Conservation (phyloP, 2,113 vertebrate species). For the Oophaga pumilio region DNA sequence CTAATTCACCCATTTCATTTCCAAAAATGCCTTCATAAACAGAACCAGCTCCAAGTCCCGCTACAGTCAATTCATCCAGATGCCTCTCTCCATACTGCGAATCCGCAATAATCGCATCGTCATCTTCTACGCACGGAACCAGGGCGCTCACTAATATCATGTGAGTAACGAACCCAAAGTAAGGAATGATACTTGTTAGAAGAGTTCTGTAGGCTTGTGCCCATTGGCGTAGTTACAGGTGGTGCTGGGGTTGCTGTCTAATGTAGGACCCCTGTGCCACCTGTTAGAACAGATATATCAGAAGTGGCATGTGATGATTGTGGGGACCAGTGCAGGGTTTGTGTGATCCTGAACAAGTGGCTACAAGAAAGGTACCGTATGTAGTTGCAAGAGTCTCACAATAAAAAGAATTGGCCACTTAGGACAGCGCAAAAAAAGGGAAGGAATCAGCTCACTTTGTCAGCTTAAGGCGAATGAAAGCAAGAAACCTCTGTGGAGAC, state of each 20-base stretch:
- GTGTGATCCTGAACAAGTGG: no score
- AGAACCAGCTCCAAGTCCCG: constrained; percentile 10
- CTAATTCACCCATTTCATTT: constrained; percentile 32
- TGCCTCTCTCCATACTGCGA: background rate
- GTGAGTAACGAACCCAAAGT: background rate
- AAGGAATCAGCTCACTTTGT: no score
- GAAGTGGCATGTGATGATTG: background rate
- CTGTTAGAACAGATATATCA: background rate
- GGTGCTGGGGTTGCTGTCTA: no score
- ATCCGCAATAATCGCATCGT: background rate
- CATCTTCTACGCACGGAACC: background rate
- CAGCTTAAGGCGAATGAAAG: no score
- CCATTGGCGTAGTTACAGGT: background rate
- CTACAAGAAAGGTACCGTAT: no score
- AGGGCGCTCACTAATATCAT: constrained; percentile 8
- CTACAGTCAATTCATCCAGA: background rate
- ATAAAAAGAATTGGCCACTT: no score
- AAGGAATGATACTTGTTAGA: background rate
- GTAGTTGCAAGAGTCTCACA: no score
- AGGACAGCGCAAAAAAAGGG: no score
- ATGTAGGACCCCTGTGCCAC: background rate
- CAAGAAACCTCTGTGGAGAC: no score
- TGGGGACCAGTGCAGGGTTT: no score
- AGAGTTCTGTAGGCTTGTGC: background rate
- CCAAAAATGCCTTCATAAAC: constrained; percentile 8